Conservation (phyloP, 2,888 invertebrate genomes). For the Lucinisca nassula region DNA sequence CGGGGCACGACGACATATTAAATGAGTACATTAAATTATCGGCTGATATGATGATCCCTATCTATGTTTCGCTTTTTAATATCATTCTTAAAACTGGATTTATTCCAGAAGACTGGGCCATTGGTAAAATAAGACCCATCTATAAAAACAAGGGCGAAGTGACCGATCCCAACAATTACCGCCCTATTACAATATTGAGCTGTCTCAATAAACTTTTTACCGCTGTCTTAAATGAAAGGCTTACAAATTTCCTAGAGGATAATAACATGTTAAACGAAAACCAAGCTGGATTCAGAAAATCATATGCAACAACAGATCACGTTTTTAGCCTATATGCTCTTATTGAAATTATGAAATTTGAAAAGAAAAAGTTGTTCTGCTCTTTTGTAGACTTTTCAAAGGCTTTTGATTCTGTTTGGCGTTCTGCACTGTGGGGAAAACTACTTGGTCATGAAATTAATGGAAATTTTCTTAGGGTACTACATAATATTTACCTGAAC, state of each 20-base stretch:
- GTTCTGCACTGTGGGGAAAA: neutral
- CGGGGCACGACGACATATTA: neutral
- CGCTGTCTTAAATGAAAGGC: neutral
- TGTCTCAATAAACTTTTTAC: neutral
- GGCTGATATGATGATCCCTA: neutral
- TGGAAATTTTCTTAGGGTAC: neutral
- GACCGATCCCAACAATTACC: neutral
- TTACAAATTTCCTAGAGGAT: neutral
- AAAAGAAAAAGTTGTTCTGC: neutral
- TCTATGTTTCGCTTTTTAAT: neutral
- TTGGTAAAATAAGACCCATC: neutral
- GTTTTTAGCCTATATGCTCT: neutral
- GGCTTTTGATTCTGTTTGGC: slow-evolving; percentile 11
- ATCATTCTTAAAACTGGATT: neutral
- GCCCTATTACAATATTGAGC: neutral
- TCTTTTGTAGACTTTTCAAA: neutral
- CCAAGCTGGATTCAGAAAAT: neutral
- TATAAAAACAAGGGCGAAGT: neutral
- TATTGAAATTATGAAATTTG: neutral
- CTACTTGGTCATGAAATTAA: neutral
- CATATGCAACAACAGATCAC: neutral
- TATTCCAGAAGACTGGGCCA: neutral
- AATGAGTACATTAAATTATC: neutral
- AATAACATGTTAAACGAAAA: neutral
- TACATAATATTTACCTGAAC: neutral